Evolutionary conservation across 1,140 invertebrate genomes (phyloP).

Genomic region (Bacillus rossius): DNA sequence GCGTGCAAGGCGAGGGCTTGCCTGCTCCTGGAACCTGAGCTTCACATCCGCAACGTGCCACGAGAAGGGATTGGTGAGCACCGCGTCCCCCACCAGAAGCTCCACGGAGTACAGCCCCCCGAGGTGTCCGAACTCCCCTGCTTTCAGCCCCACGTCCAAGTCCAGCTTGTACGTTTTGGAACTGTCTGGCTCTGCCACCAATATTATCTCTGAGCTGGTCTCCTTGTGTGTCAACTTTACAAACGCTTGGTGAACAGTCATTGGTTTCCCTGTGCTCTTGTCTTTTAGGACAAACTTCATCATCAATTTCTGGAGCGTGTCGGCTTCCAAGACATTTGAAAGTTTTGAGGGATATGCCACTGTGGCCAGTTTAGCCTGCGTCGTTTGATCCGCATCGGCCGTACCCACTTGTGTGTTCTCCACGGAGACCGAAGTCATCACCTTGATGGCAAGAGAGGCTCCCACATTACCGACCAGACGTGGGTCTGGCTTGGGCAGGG

Average conservation of each 20-base stretch:
- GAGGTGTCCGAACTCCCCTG: conserved; percentile 70
- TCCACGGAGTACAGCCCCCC: conserved; percentile 80
- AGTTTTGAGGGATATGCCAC: conserved; percentile 68
- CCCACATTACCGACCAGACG: conserved; percentile 48
- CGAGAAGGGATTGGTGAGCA: conserved; percentile 81
- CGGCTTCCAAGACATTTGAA: conserved; percentile 62
- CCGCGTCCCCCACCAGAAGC: conserved; percentile 85
- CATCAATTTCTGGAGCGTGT: conserved; percentile 84
- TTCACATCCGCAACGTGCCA: conserved; percentile 77
- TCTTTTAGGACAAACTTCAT: conserved; percentile 79
- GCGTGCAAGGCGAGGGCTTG: conserved; percentile 32
- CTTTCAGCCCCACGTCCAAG: conserved; percentile 73
- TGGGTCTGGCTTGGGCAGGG: conserved; percentile 47
- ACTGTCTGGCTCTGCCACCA: conserved; percentile 86
- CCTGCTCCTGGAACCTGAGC: conserved; percentile 59
- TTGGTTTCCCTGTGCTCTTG: conserved; percentile 55
- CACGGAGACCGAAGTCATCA: conserved; percentile 63
- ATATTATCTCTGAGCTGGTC: conserved; percentile 79
- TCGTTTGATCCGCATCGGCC: conserved; percentile 81
- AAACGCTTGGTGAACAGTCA: conserved; percentile 90
- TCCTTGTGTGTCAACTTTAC: conserved; percentile 64
- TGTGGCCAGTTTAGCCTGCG: conserved; percentile 68
- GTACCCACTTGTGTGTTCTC: conserved; percentile 83
- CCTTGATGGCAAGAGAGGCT: conserved; percentile 61
- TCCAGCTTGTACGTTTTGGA: conserved; percentile 86